Percentiles rank a stretch among this genome's conserved stretches.
Evolutionary conservation across 30 jellyfish, hydroid and myxozoan genomes (phyloP).

Genomic region (Haliclystus octoradiatus): DNA sequence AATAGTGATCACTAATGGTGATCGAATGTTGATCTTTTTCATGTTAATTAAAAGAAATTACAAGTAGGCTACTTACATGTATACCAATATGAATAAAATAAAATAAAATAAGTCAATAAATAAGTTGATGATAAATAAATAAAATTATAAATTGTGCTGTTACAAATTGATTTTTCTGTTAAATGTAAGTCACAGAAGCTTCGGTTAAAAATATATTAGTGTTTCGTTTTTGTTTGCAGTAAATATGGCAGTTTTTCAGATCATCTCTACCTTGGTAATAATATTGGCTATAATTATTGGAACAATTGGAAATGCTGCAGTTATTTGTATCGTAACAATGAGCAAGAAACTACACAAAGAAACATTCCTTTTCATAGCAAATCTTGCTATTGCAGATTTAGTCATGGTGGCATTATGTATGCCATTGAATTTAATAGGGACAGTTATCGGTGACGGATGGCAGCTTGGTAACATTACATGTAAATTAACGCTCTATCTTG

Average conservation of each 20-base stretch:
- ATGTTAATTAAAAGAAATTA: too few relatives aligned
- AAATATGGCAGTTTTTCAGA: neutral
- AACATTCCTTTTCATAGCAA: neutral
- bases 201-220: too few relatives aligned
- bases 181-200: too few relatives aligned
- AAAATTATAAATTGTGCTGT: too few relatives aligned
- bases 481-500: neutral
- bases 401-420: neutral
- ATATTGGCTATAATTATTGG: neutral
- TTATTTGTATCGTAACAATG: neutral
- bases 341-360: neutral
- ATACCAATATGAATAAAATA: too few relatives aligned
- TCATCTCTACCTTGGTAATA: neutral
- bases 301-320: neutral
- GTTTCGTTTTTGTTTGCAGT: too few relatives aligned
- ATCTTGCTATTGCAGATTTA: neutral
- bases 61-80: too few relatives aligned
- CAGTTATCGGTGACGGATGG: neutral
- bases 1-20: too few relatives aligned
- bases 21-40: too few relatives aligned
- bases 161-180: too few relatives aligned
- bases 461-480: neutral
- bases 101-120: too few relatives aligned
- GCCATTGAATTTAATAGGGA: neutral
- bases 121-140: too few relatives aligned